Conservation (phyloP, 2,888 invertebrate species). For the Dendrolimus houi region DNA sequence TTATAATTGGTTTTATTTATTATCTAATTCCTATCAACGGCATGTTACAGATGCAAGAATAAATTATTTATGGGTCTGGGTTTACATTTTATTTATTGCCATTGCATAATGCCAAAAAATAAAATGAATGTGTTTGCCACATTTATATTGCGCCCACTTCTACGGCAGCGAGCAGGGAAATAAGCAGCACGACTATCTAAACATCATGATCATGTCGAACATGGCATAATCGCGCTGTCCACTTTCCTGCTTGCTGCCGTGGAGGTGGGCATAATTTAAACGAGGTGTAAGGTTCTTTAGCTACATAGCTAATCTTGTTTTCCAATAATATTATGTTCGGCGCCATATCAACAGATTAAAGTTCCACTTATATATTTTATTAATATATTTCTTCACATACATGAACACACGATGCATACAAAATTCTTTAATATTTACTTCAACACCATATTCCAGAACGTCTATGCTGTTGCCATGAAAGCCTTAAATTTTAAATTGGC, state of each 20-base stretch:
- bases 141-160: no score
- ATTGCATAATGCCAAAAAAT: no score
- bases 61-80: slow-evolving; percentile 52
- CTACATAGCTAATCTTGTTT: background rate
- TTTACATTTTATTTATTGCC: slow-evolving; percentile 28
- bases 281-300: no score
- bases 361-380: slow-evolving; percentile 1
- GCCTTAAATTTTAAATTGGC: slow-evolving; percentile 52
- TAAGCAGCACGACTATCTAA: no score
- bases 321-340: slow-evolving; percentile 12
- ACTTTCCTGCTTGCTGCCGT: no score
- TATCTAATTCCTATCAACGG: slow-evolving; percentile 72
- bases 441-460: slow-evolving; percentile 20
- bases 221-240: no score
- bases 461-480: slow-evolving; percentile 57
- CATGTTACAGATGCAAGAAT: slow-evolving; percentile 72
- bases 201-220: no score
- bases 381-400: slow-evolving; percentile 8
- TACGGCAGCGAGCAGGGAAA: no score
- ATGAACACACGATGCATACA: slow-evolving; percentile 33
- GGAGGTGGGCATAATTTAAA: no score
- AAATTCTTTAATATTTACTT: slow-evolving; percentile 18
- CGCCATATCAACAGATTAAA: slow-evolving; percentile 13
- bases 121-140: no score
- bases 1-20: slow-evolving; percentile 73